Base-by-base conservation (phyloP, 2,888 invertebrate species). In the Drosophila suboccidentalis region DNA sequence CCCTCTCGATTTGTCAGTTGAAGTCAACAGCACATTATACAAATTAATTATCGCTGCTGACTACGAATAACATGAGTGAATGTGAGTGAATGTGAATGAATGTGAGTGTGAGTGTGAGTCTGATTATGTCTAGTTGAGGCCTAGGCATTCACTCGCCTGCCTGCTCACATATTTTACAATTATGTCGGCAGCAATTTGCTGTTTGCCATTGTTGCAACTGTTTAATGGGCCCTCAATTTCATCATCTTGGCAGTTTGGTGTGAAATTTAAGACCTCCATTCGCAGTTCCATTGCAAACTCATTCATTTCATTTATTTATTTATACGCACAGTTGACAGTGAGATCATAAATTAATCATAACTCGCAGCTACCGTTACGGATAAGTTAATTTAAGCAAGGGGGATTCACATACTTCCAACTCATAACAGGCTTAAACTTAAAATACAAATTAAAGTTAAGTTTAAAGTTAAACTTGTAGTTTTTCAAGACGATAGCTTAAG, bases 11-110 rank as follows among this genome's bases (percentile, higher is more conserved):
- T 59, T 66, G 66, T 67, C 65, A 51, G 71, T 57, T 50, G 41
- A 53, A 53, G 61, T 44, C 77, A 73, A 85, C 84, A 79, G 77
- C 82, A 74, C 73, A 82, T 82, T 85, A 75, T 74, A 84, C 75
- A 88, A 82, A 82, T 88, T 84, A 80, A 88, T 84, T 84, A 84
- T 61, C 75, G 58, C 44, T 34, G 49, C 61, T 41, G 43, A 44
- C 32, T 29, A 38, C 49, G 29, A 19, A 41, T 39, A 50, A 34
- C 17, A 36, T 38, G 39, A 44, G 19, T 54, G 36, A 11, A 17
- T 38, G 10, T 39, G 44, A 36, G 54, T 59, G 17, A 19, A 2
- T 19, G 19, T 39, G 46, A 13, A 11, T 32, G 54, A 46, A 22
- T 38, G 46, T 22, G 47, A 32, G 10, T 34, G 22, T 26, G 29